A percentile compares a stretch with the other conserved stretches of the same genome.
phyloP scores from a whole-genome alignment of 2,113 vertebrate species.

The Dipodomys spectabilis region DNA sequence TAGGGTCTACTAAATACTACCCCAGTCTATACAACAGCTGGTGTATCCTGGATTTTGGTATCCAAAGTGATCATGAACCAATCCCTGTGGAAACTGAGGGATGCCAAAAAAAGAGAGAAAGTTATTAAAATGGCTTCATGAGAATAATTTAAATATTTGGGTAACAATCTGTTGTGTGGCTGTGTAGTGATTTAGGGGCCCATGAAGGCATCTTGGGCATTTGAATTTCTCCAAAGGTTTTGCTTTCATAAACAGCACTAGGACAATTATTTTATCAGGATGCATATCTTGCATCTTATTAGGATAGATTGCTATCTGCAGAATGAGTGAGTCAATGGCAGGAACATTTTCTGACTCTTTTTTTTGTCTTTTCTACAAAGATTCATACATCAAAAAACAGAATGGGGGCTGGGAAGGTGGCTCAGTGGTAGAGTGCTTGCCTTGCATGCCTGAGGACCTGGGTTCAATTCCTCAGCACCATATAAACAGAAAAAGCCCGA shows the following conservation, averaged over 20 bases:
- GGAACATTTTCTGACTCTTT: background rate
- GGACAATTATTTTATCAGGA: background rate
- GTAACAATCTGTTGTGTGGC: background rate
- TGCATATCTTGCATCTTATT: background rate
- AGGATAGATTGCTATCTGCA: background rate
- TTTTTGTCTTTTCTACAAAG: background rate
- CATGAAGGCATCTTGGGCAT: background rate
- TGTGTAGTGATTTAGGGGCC: background rate
- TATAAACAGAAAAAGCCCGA: no score
- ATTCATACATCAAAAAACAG: background rate
- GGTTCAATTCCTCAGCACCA: no score
- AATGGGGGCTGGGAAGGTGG: no score
- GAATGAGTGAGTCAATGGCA: background rate
- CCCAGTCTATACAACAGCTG: background rate
- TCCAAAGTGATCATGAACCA: background rate
- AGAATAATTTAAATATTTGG: background rate
- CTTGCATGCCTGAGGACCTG: no score
- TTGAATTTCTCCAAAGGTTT: background rate
- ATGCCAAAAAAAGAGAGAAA: background rate
- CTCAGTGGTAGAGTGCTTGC: no score
- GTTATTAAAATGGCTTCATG: background rate
- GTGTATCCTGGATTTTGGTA: background rate
- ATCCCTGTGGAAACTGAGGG: background rate
- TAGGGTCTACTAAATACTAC: background rate
- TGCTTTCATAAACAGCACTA: background rate